Base-by-base conservation (phyloP, 1,140 invertebrate species). In the Cataglyphis hispanica region DNA sequence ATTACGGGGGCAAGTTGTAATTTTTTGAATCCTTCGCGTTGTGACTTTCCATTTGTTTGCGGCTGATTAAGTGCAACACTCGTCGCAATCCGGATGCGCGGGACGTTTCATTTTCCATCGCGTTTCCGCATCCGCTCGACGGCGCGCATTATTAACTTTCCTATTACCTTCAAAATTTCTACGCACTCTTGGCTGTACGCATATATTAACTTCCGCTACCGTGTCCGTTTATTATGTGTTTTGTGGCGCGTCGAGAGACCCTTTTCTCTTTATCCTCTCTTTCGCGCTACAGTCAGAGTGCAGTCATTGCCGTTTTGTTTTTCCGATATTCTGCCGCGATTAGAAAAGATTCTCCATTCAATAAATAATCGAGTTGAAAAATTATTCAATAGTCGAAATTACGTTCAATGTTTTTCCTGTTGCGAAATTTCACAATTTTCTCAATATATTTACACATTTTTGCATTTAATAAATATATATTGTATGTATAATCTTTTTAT, bases 151-250 rank as follows among this genome's bases (percentile, higher is more conserved):
- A 80, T 80, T 81, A 81, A 81, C 50, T 72, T 72, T 81, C 11
- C 78, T 72, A 81, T 81, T 83, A 83, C 72, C 78, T 58, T 72
- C 31, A 43, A 53, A 72, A 83, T 72, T 72, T 83, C 67, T 13
- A 72, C 66, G 53, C 53, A 43, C 63, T 78, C 43, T 74, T 83
- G 19, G 37, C 13, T 10, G 34, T 4, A 16, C 10, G 53, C 53
- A 31, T 72, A 60, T 74, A 72, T 72, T 72, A 72, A 83, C 40
- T 60, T 72, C 67, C 67, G 40, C 25, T 31, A 34, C 19, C 37
- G 50, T 43, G 63, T 25, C 34, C 27, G 25, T 83, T 83, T 60
- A 61, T 81, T 81, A 58, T 19, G 25, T 22, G 78, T 58, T 80
- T 40, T 67, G 43, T 27, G 19, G 16, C 53, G 27, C 27, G 50